Base-by-base conservation (phyloP, 2,797 vertebrate genomes). In the Peromyscus attwateri region DNA sequence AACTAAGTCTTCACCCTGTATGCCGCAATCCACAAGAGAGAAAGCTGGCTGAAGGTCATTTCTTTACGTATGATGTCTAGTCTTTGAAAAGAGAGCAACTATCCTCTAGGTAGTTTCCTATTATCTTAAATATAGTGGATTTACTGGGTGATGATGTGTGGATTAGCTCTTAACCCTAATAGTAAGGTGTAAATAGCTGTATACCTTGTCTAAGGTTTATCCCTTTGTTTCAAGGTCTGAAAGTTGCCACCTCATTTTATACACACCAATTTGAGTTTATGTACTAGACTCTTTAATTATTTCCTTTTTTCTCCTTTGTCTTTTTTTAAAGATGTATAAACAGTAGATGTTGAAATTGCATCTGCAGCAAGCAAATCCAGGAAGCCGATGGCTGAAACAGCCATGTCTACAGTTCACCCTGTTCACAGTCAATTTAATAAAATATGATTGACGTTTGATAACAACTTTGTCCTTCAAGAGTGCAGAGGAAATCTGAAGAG, bases 351-450 rank as follows among this genome's bases (percentile, higher is more conserved):
- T 85, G 92, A 95, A 95, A 95, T 77, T 80, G 23, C 27, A 52
- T 95, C n/a, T 83, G 23, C 25, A 95, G 83, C 43, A 92, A 92
- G n/a, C 46, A 94, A 92, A 89, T 91, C 49, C 91, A 94, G 57
- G 77, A 88, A 95, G 64, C 52, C 79, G 21, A 43, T 7, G 46
- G 46, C 76, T 96, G 34, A 94, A 96, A 94, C 34, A 66, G 55
- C 62, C 93, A 14, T 94, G 27, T 89, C 85, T 57, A 31, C 89
- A 95, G 82, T 96, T 96, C 60, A 82, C 57, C 57, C 70, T 89
- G 96, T 96, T 95, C 92, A 95, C 12, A 92, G 76, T 97, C 88
- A 94, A 66, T 95, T 97, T 97, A 97, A 96, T 96, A 92, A 97
- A 96, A 95, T 91, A 75, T 80, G 84, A 93, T 80, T 96, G 96